phyloP scores from a whole-genome alignment of 2,797 vertebrate species.

The Carduelis carduelis region DNA sequence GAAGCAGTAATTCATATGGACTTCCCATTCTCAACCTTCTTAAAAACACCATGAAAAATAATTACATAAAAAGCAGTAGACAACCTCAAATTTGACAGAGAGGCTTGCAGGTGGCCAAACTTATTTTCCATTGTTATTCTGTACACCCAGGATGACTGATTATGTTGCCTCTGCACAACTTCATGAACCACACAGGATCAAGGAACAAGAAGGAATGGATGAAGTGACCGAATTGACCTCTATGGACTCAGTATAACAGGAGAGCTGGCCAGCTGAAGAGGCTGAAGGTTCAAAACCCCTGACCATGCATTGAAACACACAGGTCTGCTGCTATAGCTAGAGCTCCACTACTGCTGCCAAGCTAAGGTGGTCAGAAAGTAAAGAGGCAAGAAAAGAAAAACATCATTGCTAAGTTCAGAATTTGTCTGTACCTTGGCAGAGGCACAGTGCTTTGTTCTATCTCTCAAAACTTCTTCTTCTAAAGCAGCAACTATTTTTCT shows the following conservation, averaged over 20 bases:
- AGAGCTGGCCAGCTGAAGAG: background rate
- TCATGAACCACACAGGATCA: background rate
- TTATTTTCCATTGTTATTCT: background rate
- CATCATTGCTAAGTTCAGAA: background rate
- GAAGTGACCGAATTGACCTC: background rate
- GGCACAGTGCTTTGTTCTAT: background rate
- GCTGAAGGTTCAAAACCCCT: background rate
- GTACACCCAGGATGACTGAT: background rate
- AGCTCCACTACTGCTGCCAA: background rate
- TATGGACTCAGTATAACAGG: background rate
- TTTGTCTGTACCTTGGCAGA: background rate
- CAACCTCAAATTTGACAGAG: background rate
- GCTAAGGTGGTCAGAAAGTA: background rate
- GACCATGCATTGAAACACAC: background rate
- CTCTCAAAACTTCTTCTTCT: background rate
- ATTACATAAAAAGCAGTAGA: background rate
- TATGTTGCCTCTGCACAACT: background rate
- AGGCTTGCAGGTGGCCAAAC: background rate
- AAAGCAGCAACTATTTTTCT: background rate
- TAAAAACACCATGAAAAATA: background rate
- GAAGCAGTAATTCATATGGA: background rate
- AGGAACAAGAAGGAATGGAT: background rate
- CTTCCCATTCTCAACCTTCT: background rate
- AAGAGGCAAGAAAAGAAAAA: background rate
- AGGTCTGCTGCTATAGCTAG: background rate